phyloP scores from a whole-genome alignment of 2,888 invertebrate species.

The Hesperia comma region DNA sequence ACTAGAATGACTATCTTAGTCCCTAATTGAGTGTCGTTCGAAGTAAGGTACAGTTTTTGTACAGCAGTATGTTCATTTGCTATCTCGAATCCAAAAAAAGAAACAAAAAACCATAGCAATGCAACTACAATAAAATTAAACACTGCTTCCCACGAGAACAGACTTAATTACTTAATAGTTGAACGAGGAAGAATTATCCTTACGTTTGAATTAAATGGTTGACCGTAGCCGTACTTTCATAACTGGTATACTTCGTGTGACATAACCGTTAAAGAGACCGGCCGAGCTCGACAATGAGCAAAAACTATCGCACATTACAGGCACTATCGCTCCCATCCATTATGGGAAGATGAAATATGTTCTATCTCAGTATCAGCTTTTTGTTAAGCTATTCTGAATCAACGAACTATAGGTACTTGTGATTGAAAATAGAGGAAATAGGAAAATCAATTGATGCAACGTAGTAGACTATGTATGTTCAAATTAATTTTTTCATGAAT shows the following conservation, averaged over 20 bases:
- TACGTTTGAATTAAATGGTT: slow-evolving; percentile 11
- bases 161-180: neutral
- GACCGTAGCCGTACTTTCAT: slow-evolving; percentile 14
- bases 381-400: slow-evolving; percentile 36
- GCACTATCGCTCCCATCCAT: slow-evolving; percentile 46
- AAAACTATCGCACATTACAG: slow-evolving; percentile 51
- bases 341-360: slow-evolving; percentile 34
- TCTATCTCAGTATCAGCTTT: slow-evolving; percentile 30
- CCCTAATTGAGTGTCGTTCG: too few relatives aligned
- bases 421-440: neutral
- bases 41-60: too few relatives aligned
- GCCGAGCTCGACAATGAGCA: slow-evolving; percentile 46
- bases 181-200: neutral
- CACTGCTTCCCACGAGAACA: neutral
- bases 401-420: neutral
- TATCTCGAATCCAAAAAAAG: neutral
- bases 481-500: too few relatives aligned
- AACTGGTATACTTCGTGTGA: slow-evolving; percentile 37
- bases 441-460: neutral
- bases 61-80: too few relatives aligned
- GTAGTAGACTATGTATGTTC: too few relatives aligned
- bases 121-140: neutral
- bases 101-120: neutral
- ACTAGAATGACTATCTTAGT: too few relatives aligned
- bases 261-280: slow-evolving; percentile 52